A percentile compares a stretch with the other conserved stretches of the same genome.
Evolutionary conservation across 2,888 invertebrate species (phyloP).

Genomic region (Noctua comes): DNA sequence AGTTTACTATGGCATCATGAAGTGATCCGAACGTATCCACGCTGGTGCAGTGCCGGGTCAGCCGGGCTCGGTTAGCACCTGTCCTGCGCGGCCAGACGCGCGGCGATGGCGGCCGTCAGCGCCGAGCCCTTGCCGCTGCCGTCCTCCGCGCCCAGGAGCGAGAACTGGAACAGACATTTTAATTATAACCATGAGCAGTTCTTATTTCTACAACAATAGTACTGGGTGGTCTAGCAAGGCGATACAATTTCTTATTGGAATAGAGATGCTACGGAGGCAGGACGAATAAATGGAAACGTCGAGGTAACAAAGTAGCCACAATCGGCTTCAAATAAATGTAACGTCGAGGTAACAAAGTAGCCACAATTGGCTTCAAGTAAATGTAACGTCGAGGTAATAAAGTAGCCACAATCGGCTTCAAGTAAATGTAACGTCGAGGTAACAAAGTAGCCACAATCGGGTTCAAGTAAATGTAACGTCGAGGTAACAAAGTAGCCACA

Average conservation of each 20-base stretch:
- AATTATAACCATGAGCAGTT: background rate
- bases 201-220: background rate
- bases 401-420: background rate
- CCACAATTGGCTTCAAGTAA: background rate
- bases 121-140: constrained; percentile 96
- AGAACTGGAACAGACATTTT: constrained; percentile 88
- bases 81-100: constrained; percentile 85
- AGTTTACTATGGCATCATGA: constrained; percentile 10
- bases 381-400: background rate
- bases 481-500: background rate
- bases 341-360: background rate
- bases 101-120: constrained; percentile 93
- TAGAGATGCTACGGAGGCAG: background rate
- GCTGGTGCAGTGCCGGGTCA: background rate
- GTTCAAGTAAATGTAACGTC: background rate
- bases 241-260: no score
- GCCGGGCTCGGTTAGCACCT: constrained; percentile 42
- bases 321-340: background rate
- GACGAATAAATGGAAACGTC: background rate
- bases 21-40: background rate
- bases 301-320: background rate
- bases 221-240: background rate
- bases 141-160: constrained; percentile 93
- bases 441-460: background rate
- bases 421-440: background rate